Base-by-base conservation (phyloP, 2,113 vertebrate genomes). In the Ardeotis arabs region DNA sequence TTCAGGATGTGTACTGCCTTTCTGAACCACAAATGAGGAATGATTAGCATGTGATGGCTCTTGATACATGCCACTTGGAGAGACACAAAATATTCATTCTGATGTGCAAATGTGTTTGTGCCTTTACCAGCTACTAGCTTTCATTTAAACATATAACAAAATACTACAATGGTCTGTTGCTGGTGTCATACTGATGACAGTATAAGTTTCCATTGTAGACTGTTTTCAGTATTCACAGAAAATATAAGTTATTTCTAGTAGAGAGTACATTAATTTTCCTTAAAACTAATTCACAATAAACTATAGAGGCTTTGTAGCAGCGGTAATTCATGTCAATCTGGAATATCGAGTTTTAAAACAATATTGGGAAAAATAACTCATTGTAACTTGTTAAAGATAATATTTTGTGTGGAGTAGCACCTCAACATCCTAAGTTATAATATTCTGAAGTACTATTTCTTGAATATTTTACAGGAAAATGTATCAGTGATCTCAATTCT, bases 71-170 rank as follows among this genome's bases (percentile, higher is more conserved):
- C 47, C 55, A 74, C 52, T 68, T 79, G 37, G 31, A 95, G 75
- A 67, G 56, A 78, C 52, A 74, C 20, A 35, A 87, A 79, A 63
- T 85, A 76, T 20, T 80, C 23, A 58, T 96, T 95, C 59, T 77
- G 39, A 62, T 74, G 53, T 74, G 37, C 59, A 70, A 55, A 50
- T 31, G 1, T 87, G 29, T 83, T 95, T 70, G 45, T 83, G 37
- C 37, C 37, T 95, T 93, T 93, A 60, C 29, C 14, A 64, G 35
- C 47, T 77, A 45, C 88, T 94, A 66, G 25, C 80, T 92, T 95
- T 89, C 7, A 27, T 83, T 70, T 47, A 1, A 75, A 84, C 87
- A 73, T 37, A 45, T 31, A 58, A 66, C 58, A 8, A 84, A 89
- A 82, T 39, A 8, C 55, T n/a, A 9, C 1, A 1, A 24, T 66